Percentiles rank a stretch among this genome's conserved stretches.
phyloP scores from a whole-genome alignment of 2,113 vertebrate genomes.

The Speoplatyrhinus poulsoni region DNA sequence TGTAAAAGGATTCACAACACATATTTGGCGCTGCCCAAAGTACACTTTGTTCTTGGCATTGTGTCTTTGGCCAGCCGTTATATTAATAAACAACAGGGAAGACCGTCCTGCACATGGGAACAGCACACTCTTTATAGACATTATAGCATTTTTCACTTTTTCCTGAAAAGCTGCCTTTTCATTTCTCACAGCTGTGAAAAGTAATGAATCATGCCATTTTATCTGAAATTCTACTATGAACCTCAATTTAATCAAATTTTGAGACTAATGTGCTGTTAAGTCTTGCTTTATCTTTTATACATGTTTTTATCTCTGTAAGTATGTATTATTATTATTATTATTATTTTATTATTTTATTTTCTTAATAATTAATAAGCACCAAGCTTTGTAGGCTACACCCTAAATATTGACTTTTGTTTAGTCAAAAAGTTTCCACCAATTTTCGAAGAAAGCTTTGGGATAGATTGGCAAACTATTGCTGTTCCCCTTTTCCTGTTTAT shows the following conservation, averaged over 20 bases:
- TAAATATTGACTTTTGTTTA: slow-evolving; percentile 39
- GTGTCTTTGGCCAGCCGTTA: slow-evolving; percentile 40
- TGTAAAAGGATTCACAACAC: slow-evolving; percentile 34
- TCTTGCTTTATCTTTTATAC: too few relatives aligned
- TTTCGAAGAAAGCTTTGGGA: slow-evolving; percentile 66
- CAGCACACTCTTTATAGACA: neutral
- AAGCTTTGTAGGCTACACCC: slow-evolving; percentile 38
- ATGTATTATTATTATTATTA: slow-evolving; percentile 23
- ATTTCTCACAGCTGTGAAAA: slow-evolving; percentile 27
- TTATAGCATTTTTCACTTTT: slow-evolving; percentile 16
- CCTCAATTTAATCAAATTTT: neutral
- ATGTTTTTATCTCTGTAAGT: neutral
- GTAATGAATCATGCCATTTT: slow-evolving; percentile 13
- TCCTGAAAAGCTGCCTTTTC: slow-evolving; percentile 7
- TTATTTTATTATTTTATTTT: slow-evolving; percentile 18
- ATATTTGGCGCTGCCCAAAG: slow-evolving; percentile 50
- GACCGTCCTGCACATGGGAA: slow-evolving; percentile 24
- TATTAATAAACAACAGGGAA: slow-evolving; percentile 38
- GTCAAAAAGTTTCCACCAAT: slow-evolving; percentile 45
- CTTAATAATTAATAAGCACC: slow-evolving; percentile 33
- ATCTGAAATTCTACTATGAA: slow-evolving; percentile 33
- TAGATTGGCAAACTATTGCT: slow-evolving; percentile 63
- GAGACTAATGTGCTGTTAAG: neutral
- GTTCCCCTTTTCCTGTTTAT: slow-evolving; percentile 69
- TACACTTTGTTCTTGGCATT: slow-evolving; percentile 72